Conservation (phyloP, 2,113 vertebrate species). For the Lamprotornis superbus region DNA sequence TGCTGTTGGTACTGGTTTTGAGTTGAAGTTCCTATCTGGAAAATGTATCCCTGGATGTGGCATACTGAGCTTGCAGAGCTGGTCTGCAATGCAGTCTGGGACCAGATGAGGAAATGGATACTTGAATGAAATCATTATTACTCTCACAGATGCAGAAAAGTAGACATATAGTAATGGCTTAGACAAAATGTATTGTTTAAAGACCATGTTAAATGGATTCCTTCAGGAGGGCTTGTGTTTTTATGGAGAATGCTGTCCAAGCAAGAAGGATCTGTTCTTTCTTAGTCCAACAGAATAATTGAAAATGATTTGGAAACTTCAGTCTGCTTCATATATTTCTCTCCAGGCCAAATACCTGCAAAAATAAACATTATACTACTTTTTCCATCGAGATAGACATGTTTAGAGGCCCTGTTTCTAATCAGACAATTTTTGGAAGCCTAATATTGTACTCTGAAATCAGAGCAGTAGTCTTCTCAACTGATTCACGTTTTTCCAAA, state of each 20-base stretch:
- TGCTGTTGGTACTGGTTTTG: neutral
- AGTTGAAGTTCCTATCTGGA: neutral
- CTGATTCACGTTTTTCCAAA: neutral
- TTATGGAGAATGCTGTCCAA: conserved; percentile 4
- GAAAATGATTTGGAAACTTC: neutral
- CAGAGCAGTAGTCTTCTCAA: neutral
- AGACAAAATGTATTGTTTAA: conserved; percentile 42
- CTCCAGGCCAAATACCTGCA: conserved; percentile 1
- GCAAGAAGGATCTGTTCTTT: conserved; percentile 15
- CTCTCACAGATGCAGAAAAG: neutral
- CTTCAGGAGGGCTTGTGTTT: neutral
- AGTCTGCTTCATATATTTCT: neutral
- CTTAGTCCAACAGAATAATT: neutral
- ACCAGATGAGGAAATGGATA: conserved; percentile 41
- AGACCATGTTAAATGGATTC: conserved; percentile 22
- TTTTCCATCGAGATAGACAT: neutral
- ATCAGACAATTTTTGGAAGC: neutral
- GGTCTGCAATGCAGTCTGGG: neutral
- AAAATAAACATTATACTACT: neutral
- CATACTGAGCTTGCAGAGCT: neutral
- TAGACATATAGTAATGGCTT: conserved; percentile 16
- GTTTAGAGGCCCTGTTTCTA: neutral
- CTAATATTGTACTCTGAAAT: neutral
- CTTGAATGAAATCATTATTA: conserved; percentile 37
- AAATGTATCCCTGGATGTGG: neutral